Percentiles rank a stretch among this genome's conserved stretches.
These are phyloP conservation scores for Stenodera caucasica DNA, from an alignment of 2,888 invertebrate genomes.

Conservation along the genomic window DNA sequence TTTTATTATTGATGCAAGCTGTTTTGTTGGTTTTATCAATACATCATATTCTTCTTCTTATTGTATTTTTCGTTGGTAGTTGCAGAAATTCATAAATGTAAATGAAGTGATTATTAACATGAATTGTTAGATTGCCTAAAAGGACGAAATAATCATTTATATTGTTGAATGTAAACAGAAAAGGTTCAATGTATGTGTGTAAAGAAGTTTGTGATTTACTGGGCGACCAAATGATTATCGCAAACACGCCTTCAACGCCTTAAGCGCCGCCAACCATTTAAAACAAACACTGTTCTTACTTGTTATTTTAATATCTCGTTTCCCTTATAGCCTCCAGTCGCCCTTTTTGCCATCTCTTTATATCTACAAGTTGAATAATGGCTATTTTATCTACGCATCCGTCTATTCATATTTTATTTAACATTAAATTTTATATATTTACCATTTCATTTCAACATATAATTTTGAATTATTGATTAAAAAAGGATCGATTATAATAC, in stretches of 20 bases:
- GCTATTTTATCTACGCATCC: conserved; percentile 50
- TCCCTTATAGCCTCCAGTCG: conserved; percentile 48
- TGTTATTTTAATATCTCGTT: conserved; percentile 56
- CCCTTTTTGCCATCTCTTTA: conserved; percentile 37
- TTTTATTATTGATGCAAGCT: conserved; percentile 3
- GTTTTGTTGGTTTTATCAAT: neutral
- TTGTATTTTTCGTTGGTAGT: neutral
- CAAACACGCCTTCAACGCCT: conserved; percentile 55
- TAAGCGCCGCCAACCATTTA: conserved; percentile 54
- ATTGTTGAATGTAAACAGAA: too few relatives aligned
- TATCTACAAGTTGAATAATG: conserved; percentile 43
- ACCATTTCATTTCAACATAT: neutral
- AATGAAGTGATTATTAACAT: neutral
- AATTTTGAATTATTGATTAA: neutral
- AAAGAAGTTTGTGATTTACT: conserved; percentile 47
- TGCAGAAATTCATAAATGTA: neutral
- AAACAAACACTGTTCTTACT: conserved; percentile 56
- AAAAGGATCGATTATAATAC: neutral
- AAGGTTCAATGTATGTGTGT: too few relatives aligned
- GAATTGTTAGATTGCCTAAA: conserved; percentile 6
- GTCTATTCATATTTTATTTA: conserved; percentile 51
- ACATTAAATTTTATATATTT: conserved; percentile 42
- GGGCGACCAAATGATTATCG: conserved; percentile 54
- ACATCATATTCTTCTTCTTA: neutral
- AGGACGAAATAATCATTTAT: neutral